Percentiles rank a stretch among this genome's conserved stretches.
Conservation (phyloP, 2,113 vertebrate genomes). For the Emberiza fucata region DNA sequence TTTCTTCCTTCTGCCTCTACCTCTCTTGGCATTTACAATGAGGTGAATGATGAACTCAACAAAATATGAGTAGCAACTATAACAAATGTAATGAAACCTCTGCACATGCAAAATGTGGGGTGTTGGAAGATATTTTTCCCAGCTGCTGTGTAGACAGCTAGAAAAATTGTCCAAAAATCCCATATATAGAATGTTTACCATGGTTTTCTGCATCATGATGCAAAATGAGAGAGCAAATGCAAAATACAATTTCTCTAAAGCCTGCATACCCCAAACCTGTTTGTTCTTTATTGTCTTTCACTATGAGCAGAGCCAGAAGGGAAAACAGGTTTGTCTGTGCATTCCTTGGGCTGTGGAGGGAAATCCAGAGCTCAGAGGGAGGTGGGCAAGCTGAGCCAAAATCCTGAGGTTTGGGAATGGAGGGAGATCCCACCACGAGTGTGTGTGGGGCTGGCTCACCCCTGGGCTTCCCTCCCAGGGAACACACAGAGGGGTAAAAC, state of each 20-base stretch:
- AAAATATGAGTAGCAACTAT: not conserved
- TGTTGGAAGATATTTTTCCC: not conserved
- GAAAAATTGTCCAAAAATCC: not conserved
- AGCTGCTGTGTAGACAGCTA: not conserved
- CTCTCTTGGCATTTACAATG: not conserved
- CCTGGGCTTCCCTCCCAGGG: not conserved
- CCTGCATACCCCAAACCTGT: not conserved
- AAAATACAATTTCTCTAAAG: not conserved
- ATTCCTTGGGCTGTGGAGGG: not conserved
- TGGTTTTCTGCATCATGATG: not conserved
- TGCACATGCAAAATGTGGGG: not conserved
- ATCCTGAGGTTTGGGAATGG: accelerated
- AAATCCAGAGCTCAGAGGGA: not conserved
- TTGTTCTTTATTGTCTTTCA: not conserved
- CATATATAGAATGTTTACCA: not conserved
- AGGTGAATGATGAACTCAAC: not conserved
- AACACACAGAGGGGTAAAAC: not conserved
- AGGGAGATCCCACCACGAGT: accelerated
- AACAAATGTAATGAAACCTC: not conserved
- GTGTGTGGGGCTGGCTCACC: not conserved
- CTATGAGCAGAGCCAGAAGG: not conserved
- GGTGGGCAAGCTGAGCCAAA: not conserved
- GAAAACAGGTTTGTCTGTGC: not conserved
- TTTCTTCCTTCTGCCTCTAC: not conserved
- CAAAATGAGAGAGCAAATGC: not conserved